Evolutionary conservation across 2,888 invertebrate species (phyloP).

Genomic region (Aquatica leii): DNA sequence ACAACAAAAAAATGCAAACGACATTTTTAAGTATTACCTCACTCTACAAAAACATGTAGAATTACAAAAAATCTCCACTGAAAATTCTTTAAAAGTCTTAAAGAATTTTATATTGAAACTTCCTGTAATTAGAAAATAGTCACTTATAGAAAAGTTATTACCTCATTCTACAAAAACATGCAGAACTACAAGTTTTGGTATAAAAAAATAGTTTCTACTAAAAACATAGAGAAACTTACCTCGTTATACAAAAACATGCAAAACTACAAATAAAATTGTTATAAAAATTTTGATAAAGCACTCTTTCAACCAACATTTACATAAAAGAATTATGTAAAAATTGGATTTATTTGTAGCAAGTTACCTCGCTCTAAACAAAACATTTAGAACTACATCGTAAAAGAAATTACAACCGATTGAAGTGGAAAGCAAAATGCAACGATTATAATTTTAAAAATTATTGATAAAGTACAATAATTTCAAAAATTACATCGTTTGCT

Average conservation of each 20-base stretch:
- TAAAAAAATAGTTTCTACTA: no score
- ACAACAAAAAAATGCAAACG: no score
- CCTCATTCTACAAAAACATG: constrained; percentile 13
- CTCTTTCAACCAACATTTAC: not conserved
- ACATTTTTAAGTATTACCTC: constrained; percentile 9
- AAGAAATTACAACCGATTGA: not conserved
- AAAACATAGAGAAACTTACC: no score
- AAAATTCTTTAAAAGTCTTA: no score
- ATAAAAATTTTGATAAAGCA: not conserved
- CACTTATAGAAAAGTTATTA: no score
- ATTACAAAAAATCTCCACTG: no score
- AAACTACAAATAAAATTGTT: constrained; percentile 2
- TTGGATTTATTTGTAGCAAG: no score
- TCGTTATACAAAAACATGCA: constrained; percentile 11
- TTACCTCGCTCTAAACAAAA: constrained; percentile 20
- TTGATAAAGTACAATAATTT: constrained; percentile 16
- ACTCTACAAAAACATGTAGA: constrained; percentile 11
- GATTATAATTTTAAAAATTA: not conserved
- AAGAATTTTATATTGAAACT: no score
- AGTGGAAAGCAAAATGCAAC: not conserved
- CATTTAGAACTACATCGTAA: constrained; percentile 15
- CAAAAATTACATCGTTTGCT: not conserved
- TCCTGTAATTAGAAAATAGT: no score
- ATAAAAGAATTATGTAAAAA: no score
- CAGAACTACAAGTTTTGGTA: constrained; percentile 4